Percentiles rank a stretch among this genome's conserved stretches.
Evolutionary conservation across 1,140 invertebrate genomes (phyloP).

Genomic region (Drosophila simulans): DNA sequence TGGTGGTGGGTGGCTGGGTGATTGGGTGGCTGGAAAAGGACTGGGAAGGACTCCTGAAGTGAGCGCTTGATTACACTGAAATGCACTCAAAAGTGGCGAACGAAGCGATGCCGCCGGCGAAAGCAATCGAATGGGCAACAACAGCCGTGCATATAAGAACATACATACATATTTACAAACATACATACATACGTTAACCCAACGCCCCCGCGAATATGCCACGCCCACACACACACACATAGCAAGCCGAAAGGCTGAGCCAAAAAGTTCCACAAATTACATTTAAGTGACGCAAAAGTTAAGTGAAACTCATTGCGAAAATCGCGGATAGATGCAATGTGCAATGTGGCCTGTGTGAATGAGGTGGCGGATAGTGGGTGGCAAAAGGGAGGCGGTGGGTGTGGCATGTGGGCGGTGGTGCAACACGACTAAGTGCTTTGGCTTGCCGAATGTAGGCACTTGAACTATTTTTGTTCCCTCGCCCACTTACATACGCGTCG

Average conservation of each 20-base stretch:
- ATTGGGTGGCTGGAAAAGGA: background rate
- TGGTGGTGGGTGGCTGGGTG: background rate
- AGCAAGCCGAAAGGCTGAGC: conserved; percentile 31
- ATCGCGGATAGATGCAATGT: conserved; percentile 52
- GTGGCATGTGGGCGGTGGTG: background rate
- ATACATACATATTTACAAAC: background rate
- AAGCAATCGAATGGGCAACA: conserved; percentile 56
- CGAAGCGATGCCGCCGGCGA: conserved; percentile 47
- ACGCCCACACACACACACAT: background rate
- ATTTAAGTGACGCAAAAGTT: conserved; percentile 78
- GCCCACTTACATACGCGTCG: conserved; percentile 34
- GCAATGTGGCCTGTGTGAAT: conserved; percentile 30
- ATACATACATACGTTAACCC: background rate
- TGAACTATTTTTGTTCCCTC: conserved; percentile 54
- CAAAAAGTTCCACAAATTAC: conserved; percentile 75
- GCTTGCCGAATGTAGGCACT: conserved; percentile 53
- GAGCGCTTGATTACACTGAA: conserved; percentile 77
- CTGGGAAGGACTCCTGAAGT: conserved; percentile 46
- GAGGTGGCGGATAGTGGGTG: background rate
- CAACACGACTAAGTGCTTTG: conserved; percentile 51
- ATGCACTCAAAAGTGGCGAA: conserved; percentile 76
- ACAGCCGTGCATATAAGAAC: conserved; percentile 1
- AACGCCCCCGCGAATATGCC: background rate
- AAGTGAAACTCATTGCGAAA: conserved; percentile 72
- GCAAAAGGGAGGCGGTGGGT: background rate